Conservation (phyloP, 2,797 vertebrate species). For the Sebastes iracundus region DNA sequence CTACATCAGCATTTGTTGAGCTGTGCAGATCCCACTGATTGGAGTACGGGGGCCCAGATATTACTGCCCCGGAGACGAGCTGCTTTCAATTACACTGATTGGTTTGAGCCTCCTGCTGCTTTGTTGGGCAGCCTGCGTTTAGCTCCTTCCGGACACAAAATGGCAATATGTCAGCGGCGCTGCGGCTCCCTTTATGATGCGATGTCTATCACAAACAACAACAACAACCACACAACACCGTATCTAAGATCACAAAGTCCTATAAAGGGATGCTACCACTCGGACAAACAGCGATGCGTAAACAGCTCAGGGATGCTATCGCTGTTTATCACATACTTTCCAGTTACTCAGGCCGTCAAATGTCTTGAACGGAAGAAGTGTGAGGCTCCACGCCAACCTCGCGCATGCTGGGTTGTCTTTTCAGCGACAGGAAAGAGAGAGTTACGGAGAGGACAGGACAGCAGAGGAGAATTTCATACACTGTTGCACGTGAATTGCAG, state of each 20-base stretch:
- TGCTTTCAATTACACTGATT: slow-evolving; percentile 78
- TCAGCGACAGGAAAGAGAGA: slow-evolving; percentile 63
- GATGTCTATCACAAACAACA: slow-evolving; percentile 41
- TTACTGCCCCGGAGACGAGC: slow-evolving; percentile 71
- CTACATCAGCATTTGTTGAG: slow-evolving; percentile 42
- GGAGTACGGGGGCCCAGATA: slow-evolving; percentile 55
- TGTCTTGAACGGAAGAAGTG: slow-evolving; percentile 62
- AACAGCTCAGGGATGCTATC: slow-evolving; percentile 61
- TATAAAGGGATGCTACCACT: slow-evolving; percentile 45
- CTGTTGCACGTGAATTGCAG: slow-evolving; percentile 25
- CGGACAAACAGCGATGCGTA: slow-evolving; percentile 53
- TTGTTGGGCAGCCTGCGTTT: slow-evolving; percentile 46
- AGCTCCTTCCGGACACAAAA: slow-evolving; percentile 51
- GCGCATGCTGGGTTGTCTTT: slow-evolving; percentile 72
- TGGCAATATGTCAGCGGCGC: slow-evolving; percentile 35
- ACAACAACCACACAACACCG: slow-evolving; percentile 24
- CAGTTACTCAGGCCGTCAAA: slow-evolving; percentile 75
- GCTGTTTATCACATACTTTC: slow-evolving; percentile 76
- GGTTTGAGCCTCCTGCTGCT: slow-evolving; percentile 63
- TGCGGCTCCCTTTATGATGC: slow-evolving; percentile 41
- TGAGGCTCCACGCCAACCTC: slow-evolving; percentile 65
- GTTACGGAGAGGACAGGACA: slow-evolving; percentile 39
- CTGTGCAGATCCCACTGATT: slow-evolving; percentile 48
- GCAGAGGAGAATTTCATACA: slow-evolving; percentile 19
- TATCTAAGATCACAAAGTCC: slow-evolving; percentile 25